These are phyloP conservation scores for Agelas oroides DNA, from an alignment of 37 sponge, comb jelly and placozoan genomes.

Conservation along the genomic window DNA sequence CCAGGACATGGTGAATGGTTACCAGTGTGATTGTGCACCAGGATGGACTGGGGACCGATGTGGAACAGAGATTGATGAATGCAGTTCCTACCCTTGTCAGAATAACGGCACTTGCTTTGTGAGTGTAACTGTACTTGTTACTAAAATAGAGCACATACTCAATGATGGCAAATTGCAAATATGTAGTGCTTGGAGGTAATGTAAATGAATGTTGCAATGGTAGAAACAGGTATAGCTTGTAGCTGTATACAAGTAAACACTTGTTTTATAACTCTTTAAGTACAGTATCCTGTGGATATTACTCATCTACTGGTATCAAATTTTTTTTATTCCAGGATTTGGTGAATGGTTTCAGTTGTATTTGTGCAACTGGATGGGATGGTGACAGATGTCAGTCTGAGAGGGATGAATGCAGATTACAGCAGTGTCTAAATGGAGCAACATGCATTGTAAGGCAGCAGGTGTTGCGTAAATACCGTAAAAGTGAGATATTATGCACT, in stretches of 20 bases:
- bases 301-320: too few species aligned
- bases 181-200: too few species aligned
- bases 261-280: too few species aligned
- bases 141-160: too few species aligned
- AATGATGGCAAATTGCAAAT: too few species aligned
- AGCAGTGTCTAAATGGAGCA: constrained; percentile 50
- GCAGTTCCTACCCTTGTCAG: constrained; percentile 6
- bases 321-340: constrained; percentile 14
- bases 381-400: constrained; percentile 26
- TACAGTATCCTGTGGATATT: too few species aligned
- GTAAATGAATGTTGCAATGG: too few species aligned
- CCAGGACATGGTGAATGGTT: background rate
- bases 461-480: too few species aligned
- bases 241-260: too few species aligned
- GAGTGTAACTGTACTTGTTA: background rate
- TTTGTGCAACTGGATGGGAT: constrained; percentile 26
- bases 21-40: constrained; percentile 22
- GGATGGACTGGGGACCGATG: constrained; percentile 45
- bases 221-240: too few species aligned
- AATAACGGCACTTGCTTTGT: constrained; percentile 38
- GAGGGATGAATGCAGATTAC: constrained; percentile 36
- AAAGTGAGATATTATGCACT: background rate
- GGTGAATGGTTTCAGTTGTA: constrained; percentile 20
- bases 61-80: constrained; percentile 22
- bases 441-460: constrained; percentile 35